A percentile compares a stretch with the other conserved stretches of the same genome.
Conservation (phyloP, 53 echinoderm and acorn worm species). For the Holothuria scabra region DNA sequence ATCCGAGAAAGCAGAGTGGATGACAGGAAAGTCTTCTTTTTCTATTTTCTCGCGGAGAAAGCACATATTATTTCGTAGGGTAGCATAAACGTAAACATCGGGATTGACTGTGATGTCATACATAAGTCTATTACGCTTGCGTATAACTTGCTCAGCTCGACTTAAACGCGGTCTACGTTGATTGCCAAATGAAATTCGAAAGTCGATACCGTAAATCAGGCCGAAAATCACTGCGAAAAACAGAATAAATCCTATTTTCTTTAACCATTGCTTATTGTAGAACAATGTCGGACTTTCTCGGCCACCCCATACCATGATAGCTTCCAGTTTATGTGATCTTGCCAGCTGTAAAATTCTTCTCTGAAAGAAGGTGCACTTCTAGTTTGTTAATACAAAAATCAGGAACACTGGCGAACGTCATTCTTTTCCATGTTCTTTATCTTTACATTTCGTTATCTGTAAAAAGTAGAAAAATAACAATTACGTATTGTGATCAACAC, state of each 20-base stretch:
- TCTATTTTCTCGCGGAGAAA: slow-evolving; percentile 68
- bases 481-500: too few species aligned
- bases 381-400: too few species aligned
- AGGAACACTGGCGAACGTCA: too few species aligned
- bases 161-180: neutral
- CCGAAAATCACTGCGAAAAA: neutral
- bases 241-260: neutral
- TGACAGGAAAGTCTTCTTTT: slow-evolving; percentile 64
- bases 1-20: slow-evolving; percentile 80
- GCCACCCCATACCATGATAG: neutral
- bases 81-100: slow-evolving; percentile 29
- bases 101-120: slow-evolving; percentile 14
- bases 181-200: neutral
- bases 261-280: neutral
- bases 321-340: neutral
- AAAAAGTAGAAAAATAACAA: too few species aligned
- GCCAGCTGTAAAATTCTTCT: too few species aligned
- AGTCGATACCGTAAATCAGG: neutral
- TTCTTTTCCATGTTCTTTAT: too few species aligned
- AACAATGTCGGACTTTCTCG: neutral
- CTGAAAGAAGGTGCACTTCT: too few species aligned
- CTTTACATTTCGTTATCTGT: too few species aligned
- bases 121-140: slow-evolving; percentile 29
- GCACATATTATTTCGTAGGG: slow-evolving; percentile 60
- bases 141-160: neutral